These are phyloP conservation scores for Gorsachius magnificus DNA, from an alignment of 2,797 vertebrate species.

Conservation along the genomic window DNA sequence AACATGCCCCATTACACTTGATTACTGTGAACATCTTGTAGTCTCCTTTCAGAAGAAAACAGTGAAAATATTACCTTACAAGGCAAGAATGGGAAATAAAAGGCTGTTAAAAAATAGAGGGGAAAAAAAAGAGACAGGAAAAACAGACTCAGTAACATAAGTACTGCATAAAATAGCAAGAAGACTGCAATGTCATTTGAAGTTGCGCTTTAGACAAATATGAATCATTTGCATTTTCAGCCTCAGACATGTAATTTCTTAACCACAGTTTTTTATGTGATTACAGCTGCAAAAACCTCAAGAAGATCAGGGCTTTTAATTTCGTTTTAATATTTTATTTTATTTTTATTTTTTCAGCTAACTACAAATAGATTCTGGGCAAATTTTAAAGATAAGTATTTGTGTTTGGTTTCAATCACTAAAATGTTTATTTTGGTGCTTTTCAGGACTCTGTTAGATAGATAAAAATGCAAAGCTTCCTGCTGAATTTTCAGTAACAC, in stretches of 20 bases:
- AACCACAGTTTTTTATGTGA: constrained; percentile 1
- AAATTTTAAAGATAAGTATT: neutral
- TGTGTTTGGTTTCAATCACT: neutral
- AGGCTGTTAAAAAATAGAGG: constrained; percentile 2
- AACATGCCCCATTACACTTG: constrained; percentile 14
- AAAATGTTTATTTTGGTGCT: neutral
- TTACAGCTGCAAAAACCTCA: neutral
- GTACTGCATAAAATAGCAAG: neutral
- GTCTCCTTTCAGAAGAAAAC: neutral
- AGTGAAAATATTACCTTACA: neutral
- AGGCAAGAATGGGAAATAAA: constrained; percentile 1
- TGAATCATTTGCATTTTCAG: neutral
- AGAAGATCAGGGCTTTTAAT: neutral
- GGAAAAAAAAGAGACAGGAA: neutral
- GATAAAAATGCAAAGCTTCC: neutral
- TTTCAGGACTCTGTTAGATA: neutral
- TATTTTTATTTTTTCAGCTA: neutral
- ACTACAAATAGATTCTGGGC: neutral
- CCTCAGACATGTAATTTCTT: constrained; percentile 4
- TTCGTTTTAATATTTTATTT: neutral
- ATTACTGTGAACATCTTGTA: constrained; percentile 14
- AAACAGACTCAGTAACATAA: neutral
- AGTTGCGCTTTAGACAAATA: neutral
- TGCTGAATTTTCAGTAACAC: neutral
- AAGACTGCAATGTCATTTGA: neutral